Conservation (phyloP, 1,140 invertebrate genomes). For the Dendrolimus punctatus region DNA sequence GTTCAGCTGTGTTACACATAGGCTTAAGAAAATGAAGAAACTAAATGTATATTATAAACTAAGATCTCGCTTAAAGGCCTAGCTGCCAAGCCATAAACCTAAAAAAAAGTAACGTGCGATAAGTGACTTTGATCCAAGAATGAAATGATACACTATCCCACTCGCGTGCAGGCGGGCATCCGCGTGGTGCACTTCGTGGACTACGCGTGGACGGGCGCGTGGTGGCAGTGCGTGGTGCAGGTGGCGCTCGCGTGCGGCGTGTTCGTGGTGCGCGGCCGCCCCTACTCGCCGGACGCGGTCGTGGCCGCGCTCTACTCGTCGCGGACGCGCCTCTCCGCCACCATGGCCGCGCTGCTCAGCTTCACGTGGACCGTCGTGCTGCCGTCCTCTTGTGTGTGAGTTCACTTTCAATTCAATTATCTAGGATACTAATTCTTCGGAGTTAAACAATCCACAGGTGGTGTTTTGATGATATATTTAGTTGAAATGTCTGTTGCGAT, state of each 20-base stretch:
- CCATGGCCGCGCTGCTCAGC: slow-evolving; percentile 82
- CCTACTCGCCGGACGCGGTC: slow-evolving; percentile 87
- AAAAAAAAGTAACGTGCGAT: too few relatives aligned
- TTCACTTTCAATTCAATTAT: slow-evolving; percentile 7
- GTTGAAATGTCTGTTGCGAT: too few relatives aligned
- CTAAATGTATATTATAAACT: too few relatives aligned
- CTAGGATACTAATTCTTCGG: not conserved
- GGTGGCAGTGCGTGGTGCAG: slow-evolving; percentile 90
- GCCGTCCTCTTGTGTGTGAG: slow-evolving; percentile 83
- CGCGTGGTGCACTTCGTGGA: slow-evolving; percentile 89
- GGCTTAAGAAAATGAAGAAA: too few relatives aligned
- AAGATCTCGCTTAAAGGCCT: too few relatives aligned
- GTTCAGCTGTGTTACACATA: too few relatives aligned
- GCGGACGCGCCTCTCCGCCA: slow-evolving; percentile 61
- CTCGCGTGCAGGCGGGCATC: slow-evolving; percentile 79
- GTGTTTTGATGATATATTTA: too few relatives aligned
- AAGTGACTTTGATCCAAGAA: too few relatives aligned
- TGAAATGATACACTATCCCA: too few relatives aligned
- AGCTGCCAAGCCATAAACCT: too few relatives aligned
- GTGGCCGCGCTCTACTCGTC: slow-evolving; percentile 77
- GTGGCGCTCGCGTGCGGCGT: slow-evolving; percentile 83
- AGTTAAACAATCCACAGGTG: too few relatives aligned
- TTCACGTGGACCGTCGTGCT: slow-evolving; percentile 91
- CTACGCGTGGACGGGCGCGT: slow-evolving; percentile 84
- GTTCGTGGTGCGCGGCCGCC: slow-evolving; percentile 86